Base-by-base conservation (phyloP, 2,888 invertebrate genomes). In the Empis livida region DNA sequence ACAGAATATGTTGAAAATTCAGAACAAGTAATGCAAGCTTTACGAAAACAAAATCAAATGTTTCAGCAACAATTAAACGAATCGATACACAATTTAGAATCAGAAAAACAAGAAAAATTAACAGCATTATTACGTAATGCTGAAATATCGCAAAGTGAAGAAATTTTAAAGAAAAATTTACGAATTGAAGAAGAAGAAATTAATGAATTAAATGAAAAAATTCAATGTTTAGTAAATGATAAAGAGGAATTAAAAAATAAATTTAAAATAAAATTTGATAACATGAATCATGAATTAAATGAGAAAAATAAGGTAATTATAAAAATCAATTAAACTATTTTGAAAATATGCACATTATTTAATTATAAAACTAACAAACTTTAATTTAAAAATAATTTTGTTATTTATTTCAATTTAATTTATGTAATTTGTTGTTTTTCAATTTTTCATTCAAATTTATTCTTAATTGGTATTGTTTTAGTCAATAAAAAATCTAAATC, bases 401-500 rank as follows among this genome's bases (percentile, higher is more conserved):
- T n/a, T n/a, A n/a, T n/a, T n/a, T n/a, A n/a, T n/a, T n/a, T n/a
- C n/a, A n/a, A n/a, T n/a, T n/a, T n/a, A n/a, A n/a, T n/a, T n/a
- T n/a, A n/a, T n/a, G n/a, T 32, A 17, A 15, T 13, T 43, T 42
- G 10, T 20, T 14, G 37, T 20, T 20, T 5, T 20, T 20, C 6
- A 43, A 44, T 13, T 40, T 45, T 32, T 38, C 30, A 17, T 35
- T 42, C 10, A 23, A 42, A 27, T 14, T 10, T 45, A 30, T n/a
- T 46, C 10, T 48, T n/a, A 27, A 46, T 10, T 27, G n/a, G 16
- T 39, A 45, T 20, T 31, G 14, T 47, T 41, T 42, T 65, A 90
- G 88, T 84, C 82, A 70, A 86, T 93, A 57, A 88, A 89, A 72
- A 81, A 86, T 15, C 77, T 92, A 59, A 90, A 93, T 65, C 86